phyloP scores from a whole-genome alignment of 1,140 invertebrate genomes.

The Euura saliciscinereae region DNA sequence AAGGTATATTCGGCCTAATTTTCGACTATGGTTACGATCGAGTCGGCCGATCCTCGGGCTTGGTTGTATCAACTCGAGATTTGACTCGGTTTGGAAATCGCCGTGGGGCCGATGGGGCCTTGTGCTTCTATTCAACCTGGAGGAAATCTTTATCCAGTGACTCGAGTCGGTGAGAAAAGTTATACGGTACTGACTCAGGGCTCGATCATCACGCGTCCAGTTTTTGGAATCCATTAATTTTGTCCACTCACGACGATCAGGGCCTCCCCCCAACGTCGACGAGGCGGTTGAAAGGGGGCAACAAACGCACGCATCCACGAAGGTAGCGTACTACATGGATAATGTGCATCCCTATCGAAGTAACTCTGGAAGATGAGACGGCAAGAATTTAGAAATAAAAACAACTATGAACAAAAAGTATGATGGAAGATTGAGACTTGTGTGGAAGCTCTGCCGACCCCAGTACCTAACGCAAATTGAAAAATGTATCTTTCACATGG shows the following conservation, averaged over 20 bases:
- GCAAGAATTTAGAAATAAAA: not conserved
- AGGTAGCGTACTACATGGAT: not conserved
- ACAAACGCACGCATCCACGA: not conserved
- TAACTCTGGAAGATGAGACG: not conserved
- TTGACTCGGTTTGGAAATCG: too few species aligned
- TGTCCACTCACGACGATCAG: not conserved
- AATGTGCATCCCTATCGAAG: not conserved
- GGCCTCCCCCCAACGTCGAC: not conserved
- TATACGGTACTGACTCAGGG: not conserved
- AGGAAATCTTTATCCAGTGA: too few species aligned
- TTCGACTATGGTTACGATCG: too few species aligned
- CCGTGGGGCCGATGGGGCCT: too few species aligned
- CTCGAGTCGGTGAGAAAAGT: not conserved
- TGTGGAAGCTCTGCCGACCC: too few species aligned
- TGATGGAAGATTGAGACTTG: too few species aligned
- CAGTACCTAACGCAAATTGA: too few species aligned
- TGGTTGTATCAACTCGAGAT: too few species aligned
- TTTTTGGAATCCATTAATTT: slow-evolving; percentile 4
- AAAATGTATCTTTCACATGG: too few species aligned
- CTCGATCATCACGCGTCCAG: slow-evolving; percentile 6
- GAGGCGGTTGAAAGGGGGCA: not conserved
- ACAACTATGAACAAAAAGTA: not conserved
- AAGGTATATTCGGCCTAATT: not conserved
- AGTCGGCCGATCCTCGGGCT: too few species aligned
- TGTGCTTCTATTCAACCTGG: too few species aligned